Percentiles rank a stretch among this genome's conserved stretches.
phyloP scores from a whole-genome alignment of 2,113 vertebrate species.

The Muntiacus muntjak region DNA sequence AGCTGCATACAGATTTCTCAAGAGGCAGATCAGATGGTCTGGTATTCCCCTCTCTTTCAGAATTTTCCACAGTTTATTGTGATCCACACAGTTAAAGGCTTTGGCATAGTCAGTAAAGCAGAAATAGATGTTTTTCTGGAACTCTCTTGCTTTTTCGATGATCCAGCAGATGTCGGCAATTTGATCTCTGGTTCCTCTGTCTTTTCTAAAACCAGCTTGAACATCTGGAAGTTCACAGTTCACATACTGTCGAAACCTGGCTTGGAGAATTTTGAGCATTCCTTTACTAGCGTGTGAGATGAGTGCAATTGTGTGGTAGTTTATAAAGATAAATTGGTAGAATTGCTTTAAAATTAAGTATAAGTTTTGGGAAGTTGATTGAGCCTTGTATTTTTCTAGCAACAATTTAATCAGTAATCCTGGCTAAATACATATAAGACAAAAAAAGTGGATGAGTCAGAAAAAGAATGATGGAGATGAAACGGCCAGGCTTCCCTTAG shows the following conservation, averaged over 20 bases:
- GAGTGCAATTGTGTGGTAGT: background rate
- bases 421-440: background rate
- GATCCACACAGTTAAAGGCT: background rate
- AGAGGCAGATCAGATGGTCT: background rate
- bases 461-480: background rate
- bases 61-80: background rate
- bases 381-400: background rate
- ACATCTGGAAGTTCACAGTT: background rate
- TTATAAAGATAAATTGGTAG: background rate
- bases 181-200: background rate
- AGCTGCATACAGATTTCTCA: background rate
- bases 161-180: background rate
- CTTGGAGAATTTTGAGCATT: background rate
- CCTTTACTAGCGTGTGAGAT: background rate
- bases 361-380: background rate
- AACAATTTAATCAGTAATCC: background rate
- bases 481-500: background rate
- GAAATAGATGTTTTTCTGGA: background rate
- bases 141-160: background rate
- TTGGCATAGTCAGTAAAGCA: background rate
- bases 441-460: background rate
- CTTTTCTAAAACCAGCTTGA: background rate
- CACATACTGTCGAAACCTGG: fast-evolving
- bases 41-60: background rate
- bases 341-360: background rate